Base-by-base conservation (phyloP, 2,113 vertebrate species). In the Carassius auratus region DNA sequence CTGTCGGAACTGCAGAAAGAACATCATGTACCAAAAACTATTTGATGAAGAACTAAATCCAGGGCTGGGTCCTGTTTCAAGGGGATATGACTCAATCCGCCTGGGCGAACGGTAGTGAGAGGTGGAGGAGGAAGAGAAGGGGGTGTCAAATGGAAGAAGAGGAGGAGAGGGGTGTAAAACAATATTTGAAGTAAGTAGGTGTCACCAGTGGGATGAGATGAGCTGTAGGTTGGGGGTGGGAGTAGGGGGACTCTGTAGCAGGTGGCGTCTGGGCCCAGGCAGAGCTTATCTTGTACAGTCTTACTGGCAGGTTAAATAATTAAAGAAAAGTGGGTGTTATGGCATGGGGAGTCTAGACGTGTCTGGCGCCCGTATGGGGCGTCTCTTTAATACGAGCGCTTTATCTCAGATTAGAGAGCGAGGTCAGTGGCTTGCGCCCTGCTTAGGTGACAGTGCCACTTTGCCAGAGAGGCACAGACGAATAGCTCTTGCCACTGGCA, bases 271-370 rank as follows among this genome's bases (percentile, higher is more conserved):
- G 68, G 81, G 90, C 91, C 91, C 88, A 91, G 92, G 92, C 91
- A 91, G 93, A 81, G 94, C 94, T 95, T 93, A 95, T 93, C 93
- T 91, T 88, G 89, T 89, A 92, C 92, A 93, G 91, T 92, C 91
- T 94, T 93, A 92, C 90, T 84, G 86, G 86, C 86, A 93, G 94
- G 92, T 91, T 94, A 92, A 92, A 92, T 93, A 93, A 94, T 94
- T 94, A 91, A 93, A 85, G 90, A 92, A 91, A 93, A 92, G 50
- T 91, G 91, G 93, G 90, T 91, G 89, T 89, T 87, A 76, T 87
- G 86, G 88, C 86, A 84, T 73, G 83, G 76, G 89, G 84, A 87
- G 95, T 96, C 94, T 95, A 95, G 95, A 95, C 94, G 85, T 90
- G 93, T 94, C 94, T 95, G 92, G 87, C 91, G 90, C 88, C 79